Conservation (phyloP, 2,113 vertebrate genomes). For the Corvus hawaiiensis region DNA sequence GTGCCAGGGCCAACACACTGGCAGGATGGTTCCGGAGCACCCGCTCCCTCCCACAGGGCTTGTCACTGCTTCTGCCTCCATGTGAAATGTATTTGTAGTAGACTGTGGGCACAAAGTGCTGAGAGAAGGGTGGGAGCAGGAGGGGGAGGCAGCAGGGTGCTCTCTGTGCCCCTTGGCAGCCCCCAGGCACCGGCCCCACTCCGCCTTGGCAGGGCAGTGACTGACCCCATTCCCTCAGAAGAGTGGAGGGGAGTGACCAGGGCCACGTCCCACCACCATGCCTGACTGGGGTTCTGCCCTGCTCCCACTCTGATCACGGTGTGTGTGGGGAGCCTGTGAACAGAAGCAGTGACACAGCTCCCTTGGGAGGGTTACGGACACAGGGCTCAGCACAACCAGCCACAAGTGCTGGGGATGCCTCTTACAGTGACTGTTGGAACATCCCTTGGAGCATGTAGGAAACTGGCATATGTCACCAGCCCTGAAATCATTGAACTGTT, state of each 20-base stretch:
- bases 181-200: fast-evolving
- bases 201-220: not conserved
- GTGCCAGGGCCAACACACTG: not conserved
- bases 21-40: not conserved
- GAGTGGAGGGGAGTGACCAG: fast-evolving
- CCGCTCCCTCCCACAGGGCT: not conserved
- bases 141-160: fast-evolving
- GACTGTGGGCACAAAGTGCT: fast-evolving
- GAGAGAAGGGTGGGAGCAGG: not conserved
- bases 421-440: fast-evolving
- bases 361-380: fast-evolving
- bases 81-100: fast-evolving
- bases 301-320: fast-evolving
- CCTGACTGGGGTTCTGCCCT: not conserved
- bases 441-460: not conserved
- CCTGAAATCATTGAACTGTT: not conserved
- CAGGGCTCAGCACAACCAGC: not conserved
- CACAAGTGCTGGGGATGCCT: fast-evolving
- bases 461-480: fast-evolving
- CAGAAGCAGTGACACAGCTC: not conserved
- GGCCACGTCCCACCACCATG: fast-evolving
- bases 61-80: fast-evolving
- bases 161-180: not conserved
- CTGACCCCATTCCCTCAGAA: fast-evolving
- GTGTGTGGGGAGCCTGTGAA: fast-evolving